These are phyloP conservation scores for Metopia argyrocephala DNA, from an alignment of 2,888 invertebrate species.

Conservation along the genomic window DNA sequence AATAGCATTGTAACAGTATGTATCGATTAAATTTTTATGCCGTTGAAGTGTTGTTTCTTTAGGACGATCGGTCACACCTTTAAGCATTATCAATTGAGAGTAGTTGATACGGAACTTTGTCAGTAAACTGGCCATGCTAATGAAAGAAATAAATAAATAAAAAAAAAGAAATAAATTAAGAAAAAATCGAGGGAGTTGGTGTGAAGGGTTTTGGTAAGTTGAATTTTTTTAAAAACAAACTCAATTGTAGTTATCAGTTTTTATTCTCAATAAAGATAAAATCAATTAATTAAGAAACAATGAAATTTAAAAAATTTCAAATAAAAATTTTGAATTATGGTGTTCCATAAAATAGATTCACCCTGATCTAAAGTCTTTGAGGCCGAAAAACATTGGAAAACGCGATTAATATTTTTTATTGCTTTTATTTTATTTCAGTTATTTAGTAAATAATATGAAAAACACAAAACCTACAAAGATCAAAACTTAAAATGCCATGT, in stretches of 20 bases:
- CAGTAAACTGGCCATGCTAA: slow-evolving; percentile 94
- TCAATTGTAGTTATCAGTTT: not conserved
- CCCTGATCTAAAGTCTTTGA: too few relatives aligned
- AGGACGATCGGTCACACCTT: slow-evolving; percentile 92
- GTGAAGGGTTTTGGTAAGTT: slow-evolving; percentile 5
- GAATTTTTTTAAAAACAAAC: not conserved
- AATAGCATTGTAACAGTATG: slow-evolving; percentile 80
- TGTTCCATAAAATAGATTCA: too few relatives aligned
- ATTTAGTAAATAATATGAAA: too few relatives aligned
- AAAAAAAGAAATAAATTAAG: slow-evolving; percentile 43
- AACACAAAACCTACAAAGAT: too few relatives aligned
- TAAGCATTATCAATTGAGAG: slow-evolving; percentile 93
- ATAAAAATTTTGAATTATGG: too few relatives aligned
- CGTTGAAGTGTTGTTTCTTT: slow-evolving; percentile 85
- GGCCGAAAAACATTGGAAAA: too few relatives aligned
- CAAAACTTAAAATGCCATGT: too few relatives aligned
- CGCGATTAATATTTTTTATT: too few relatives aligned
- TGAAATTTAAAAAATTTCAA: not conserved
- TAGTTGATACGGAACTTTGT: slow-evolving; percentile 97
- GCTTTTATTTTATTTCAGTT: too few relatives aligned
- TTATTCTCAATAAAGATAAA: slow-evolving; percentile 1
- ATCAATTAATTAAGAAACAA: not conserved
- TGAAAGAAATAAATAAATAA: slow-evolving; percentile 24
- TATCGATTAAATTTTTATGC: slow-evolving; percentile 85
- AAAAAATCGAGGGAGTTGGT: not conserved